Percentiles rank a stretch among this genome's conserved stretches.
These are phyloP conservation scores for Peribatodes rhomboidaria DNA, from an alignment of 2,888 invertebrate genomes.

Conservation along the genomic window DNA sequence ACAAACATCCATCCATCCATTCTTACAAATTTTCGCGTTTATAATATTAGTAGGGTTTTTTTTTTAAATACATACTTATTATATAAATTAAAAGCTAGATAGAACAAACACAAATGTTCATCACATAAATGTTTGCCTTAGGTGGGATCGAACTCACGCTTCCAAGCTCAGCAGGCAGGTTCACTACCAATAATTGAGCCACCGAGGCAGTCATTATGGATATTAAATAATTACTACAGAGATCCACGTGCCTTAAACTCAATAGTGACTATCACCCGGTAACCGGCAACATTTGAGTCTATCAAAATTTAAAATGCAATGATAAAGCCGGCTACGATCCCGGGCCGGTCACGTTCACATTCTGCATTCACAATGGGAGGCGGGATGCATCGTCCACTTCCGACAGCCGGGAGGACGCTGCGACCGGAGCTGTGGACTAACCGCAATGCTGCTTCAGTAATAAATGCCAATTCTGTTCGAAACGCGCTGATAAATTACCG, in stretches of 20 bases:
- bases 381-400: constrained; percentile 66
- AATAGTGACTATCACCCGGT: constrained; percentile 28
- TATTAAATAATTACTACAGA: background rate
- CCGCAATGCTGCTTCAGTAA: constrained; percentile 31
- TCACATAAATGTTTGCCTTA: too few relatives aligned
- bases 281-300: constrained; percentile 45
- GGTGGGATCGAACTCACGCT: too few relatives aligned
- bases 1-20: too few relatives aligned
- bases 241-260: constrained; percentile 27
- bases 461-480: background rate
- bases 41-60: too few relatives aligned
- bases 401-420: constrained; percentile 56
- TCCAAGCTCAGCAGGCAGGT: too few relatives aligned
- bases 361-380: constrained; percentile 66
- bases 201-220: too few relatives aligned
- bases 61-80: too few relatives aligned
- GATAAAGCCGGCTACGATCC: constrained; percentile 56
- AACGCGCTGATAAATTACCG: background rate
- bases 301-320: constrained; percentile 57
- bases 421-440: constrained; percentile 40
- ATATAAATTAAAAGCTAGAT: too few relatives aligned
- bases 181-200: too few relatives aligned
- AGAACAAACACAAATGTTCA: too few relatives aligned
- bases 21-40: too few relatives aligned
- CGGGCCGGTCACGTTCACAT: constrained; percentile 66